Evolutionary conservation across 1,140 invertebrate species (phyloP).

Genomic region (Protaetia brevitarsis): DNA sequence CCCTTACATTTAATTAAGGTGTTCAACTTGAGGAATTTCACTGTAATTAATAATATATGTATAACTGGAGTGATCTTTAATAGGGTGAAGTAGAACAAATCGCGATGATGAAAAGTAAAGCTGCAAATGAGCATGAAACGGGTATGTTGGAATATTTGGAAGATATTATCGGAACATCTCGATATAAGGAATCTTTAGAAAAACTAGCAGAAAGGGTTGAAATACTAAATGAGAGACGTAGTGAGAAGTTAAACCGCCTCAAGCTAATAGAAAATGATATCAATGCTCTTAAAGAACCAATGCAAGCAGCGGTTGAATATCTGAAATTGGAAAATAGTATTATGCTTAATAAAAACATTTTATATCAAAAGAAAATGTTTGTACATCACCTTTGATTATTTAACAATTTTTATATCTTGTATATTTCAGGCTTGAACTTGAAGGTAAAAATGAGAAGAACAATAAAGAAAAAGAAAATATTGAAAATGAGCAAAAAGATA

Average conservation of each 20-base stretch:
- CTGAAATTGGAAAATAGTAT: constrained; percentile 77
- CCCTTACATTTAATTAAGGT: no score
- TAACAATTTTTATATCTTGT: constrained; percentile 17
- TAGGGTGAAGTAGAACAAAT: constrained; percentile 99
- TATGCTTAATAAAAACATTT: constrained; percentile 63
- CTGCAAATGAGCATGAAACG: constrained; percentile 75
- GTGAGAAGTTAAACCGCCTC: constrained; percentile 86
- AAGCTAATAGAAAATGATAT: constrained; percentile 90
- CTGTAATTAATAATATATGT: no score
- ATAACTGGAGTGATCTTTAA: background rate
- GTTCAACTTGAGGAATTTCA: no score
- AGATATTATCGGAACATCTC: constrained; percentile 93
- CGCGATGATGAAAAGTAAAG: constrained; percentile 98
- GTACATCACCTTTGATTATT: constrained; percentile 32
- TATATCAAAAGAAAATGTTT: constrained; percentile 69
- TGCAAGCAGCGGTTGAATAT: constrained; percentile 81
- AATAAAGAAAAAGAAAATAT: constrained; percentile 38
- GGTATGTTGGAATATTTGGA: constrained; percentile 98
- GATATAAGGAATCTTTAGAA: constrained; percentile 84
- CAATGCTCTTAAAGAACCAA: constrained; percentile 78
- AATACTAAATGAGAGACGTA: constrained; percentile 70
- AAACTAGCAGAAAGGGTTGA: constrained; percentile 76
- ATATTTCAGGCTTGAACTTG: constrained; percentile 35
- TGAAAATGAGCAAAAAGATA: constrained; percentile 35
- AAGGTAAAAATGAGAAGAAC: constrained; percentile 32